Evolutionary conservation across 2,888 invertebrate species (phyloP), one percentile per base, ranked within the genome.

Genomic region (Sceliomorpha sp.): DNA sequence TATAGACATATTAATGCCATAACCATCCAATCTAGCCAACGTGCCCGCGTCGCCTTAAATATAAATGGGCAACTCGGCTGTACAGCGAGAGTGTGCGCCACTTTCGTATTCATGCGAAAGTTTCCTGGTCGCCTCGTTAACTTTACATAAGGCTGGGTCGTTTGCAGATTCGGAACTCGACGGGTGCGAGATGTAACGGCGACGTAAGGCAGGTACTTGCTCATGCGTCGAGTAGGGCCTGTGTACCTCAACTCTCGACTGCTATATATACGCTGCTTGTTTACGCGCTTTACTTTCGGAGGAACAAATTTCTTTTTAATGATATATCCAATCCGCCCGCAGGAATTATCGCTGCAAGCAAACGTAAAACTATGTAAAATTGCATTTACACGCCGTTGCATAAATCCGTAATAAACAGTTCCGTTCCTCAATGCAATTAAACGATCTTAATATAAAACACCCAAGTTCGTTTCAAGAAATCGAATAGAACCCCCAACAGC

Each of bases 41-140:
- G 70, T 70, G 75, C 72, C 67, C 59, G 60, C 69, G 70, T 75
- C 79, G 70, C 81, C 83, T 85, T 83, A 83, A 85, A 85, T 85
- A 85, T 85, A 82, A 83, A 85, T 84, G 82, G 77, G 72, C 78
- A 77, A 78, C 75, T 70, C 67, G 58, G 39, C 64, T 72, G 73
- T 74, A 62, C 73, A 58, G 76, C 74, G 71, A 74, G 78, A 72
- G 73, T 80, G 78, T 73, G 75, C 75, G 75, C 81, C 77, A 79
- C 84, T 84, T 80, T 81, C 80, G 82, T 84, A 85, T 84, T 84
- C 83, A 84, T 84, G 78, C 83, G 80, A 85, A 86, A 86, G 83
- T 85, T 85, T 81, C 78, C 76, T 75, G 78, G 80, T 78, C 79
- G 80, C 78, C 82, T 83, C 81, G 82, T 84, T 83, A 84, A 84